These are phyloP conservation scores for Cyclophora albipunctata DNA, from an alignment of 2,888 invertebrate species.

Conservation along the genomic window DNA sequence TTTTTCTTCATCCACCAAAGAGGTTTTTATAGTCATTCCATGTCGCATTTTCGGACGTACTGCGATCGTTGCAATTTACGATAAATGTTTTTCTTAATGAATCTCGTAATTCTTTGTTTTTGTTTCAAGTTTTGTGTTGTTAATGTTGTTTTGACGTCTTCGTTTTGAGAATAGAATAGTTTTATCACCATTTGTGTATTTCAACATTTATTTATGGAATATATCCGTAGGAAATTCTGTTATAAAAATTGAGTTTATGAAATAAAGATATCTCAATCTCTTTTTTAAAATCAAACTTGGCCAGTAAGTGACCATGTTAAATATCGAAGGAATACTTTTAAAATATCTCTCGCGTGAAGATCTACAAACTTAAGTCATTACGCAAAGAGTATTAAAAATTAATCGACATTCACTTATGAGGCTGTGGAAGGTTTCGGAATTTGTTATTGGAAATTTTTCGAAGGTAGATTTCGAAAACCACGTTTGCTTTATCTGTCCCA, in stretches of 20 bases:
- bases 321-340: slow-evolving; percentile 18
- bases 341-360: slow-evolving; percentile 24
- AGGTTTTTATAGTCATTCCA: slow-evolving; percentile 45
- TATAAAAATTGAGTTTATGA: not conserved
- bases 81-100: slow-evolving; percentile 59
- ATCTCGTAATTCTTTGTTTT: slow-evolving; percentile 35
- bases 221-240: slow-evolving; percentile 2
- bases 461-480: no score
- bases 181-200: not conserved
- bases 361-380: slow-evolving; percentile 53
- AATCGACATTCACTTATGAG: slow-evolving; percentile 64
- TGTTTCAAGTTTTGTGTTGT: slow-evolving; percentile 10
- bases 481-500: no score
- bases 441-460: slow-evolving; percentile 53
- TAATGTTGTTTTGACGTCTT: slow-evolving; percentile 17
- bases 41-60: slow-evolving; percentile 52
- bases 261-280: no score
- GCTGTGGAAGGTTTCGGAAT: slow-evolving; percentile 43
- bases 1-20: slow-evolving; percentile 36
- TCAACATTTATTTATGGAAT: slow-evolving; percentile 11
- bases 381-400: slow-evolving; percentile 41
- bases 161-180: slow-evolving; percentile 3
- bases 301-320: no score
- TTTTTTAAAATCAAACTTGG: no score
- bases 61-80: slow-evolving; percentile 60